Conservation (phyloP, 2,113 vertebrate species). For the Excalfactoria chinensis region DNA sequence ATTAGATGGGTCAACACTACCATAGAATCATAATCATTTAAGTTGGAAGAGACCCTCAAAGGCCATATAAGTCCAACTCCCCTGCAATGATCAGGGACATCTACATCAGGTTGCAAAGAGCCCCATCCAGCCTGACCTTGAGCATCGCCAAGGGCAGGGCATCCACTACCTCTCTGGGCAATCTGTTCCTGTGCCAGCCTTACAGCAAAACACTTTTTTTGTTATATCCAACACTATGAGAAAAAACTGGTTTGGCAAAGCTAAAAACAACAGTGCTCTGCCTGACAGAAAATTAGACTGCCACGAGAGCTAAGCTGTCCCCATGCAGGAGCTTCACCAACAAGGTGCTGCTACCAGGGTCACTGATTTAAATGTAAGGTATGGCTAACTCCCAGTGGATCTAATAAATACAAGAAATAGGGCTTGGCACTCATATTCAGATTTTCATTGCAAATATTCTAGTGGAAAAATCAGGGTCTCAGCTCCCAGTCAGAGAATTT, state of each 20-base stretch:
- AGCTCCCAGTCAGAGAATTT: background rate
- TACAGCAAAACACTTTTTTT: background rate
- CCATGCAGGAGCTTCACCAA: accelerated
- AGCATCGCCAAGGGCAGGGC: background rate
- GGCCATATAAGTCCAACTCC: background rate
- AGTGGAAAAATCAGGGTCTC: background rate
- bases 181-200: background rate
- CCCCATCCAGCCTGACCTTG: background rate
- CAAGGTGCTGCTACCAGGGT: background rate
- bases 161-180: background rate
- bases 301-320: background rate
- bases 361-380: background rate
- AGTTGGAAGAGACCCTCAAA: background rate
- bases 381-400: no score
- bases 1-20: background rate
- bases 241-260: background rate
- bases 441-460: background rate
- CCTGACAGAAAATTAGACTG: accelerated
- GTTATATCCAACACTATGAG: background rate
- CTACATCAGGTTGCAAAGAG: background rate
- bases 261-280: background rate
- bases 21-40: background rate
- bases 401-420: background rate
- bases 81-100: background rate
- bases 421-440: background rate